Evolutionary conservation across 2,797 vertebrate species (phyloP).

Genomic region (Austrolebias charrua): DNA sequence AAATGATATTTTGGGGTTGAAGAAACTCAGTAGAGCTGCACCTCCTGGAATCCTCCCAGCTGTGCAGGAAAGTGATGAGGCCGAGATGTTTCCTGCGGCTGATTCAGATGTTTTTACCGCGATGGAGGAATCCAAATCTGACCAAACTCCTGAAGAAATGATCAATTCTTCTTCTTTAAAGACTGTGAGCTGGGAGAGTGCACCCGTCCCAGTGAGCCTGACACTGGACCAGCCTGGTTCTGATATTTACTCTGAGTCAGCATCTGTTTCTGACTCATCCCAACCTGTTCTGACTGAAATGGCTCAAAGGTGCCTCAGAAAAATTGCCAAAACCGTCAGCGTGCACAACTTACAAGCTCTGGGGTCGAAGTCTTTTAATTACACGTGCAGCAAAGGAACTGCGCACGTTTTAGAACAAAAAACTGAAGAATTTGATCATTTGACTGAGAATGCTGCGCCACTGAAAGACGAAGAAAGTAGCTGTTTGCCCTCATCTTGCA

Average conservation of each 20-base stretch:
- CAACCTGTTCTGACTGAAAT: conserved; percentile 31
- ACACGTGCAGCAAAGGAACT: conserved; percentile 34
- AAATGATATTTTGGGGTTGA: conserved; percentile 79
- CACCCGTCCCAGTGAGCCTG: conserved; percentile 24
- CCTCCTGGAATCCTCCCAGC: conserved; percentile 41
- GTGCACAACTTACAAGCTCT: conserved; percentile 72
- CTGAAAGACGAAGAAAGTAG: conserved; percentile 19
- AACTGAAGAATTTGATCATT: conserved; percentile 19
- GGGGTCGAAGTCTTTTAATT: conserved; percentile 43
- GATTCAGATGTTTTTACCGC: conserved; percentile 68
- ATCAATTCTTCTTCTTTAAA: conserved; percentile 21
- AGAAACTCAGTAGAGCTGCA: conserved; percentile 44
- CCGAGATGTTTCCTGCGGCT: conserved; percentile 32
- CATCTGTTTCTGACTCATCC: conserved; percentile 39
- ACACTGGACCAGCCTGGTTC: not conserved
- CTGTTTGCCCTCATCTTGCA: conserved; percentile 41
- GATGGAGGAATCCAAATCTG: conserved; percentile 46
- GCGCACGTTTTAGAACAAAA: conserved; percentile 43
- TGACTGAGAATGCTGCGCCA: conserved; percentile 6
- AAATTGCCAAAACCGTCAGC: conserved; percentile 75
- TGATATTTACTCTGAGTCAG: conserved; percentile 34
- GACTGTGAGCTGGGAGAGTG: conserved; percentile 62
- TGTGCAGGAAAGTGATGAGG: conserved; percentile 50
- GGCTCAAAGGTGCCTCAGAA: conserved; percentile 46
- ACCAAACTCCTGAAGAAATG: conserved; percentile 36